phyloP scores from a whole-genome alignment of 23 tunicate species.

The Ascidia mentula region DNA sequence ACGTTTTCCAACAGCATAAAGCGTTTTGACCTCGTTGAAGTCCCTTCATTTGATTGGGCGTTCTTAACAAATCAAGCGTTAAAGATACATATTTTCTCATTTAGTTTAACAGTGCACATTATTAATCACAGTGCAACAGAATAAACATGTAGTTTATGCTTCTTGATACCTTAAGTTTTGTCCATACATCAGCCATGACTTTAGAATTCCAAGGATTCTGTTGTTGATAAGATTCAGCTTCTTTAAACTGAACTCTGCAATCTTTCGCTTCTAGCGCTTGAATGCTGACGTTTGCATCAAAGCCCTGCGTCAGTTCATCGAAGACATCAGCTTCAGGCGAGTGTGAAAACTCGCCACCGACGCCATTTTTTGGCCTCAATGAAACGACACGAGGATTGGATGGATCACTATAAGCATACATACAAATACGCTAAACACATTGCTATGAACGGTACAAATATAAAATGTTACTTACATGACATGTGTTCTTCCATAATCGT shows the following conservation, averaged over 20 bases:
- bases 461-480: constrained; percentile 57
- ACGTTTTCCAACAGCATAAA: constrained; percentile 80
- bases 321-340: constrained; percentile 14
- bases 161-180: constrained; percentile 50
- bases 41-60: not conserved
- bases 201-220: constrained; percentile 86
- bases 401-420: no score
- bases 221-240: constrained; percentile 13
- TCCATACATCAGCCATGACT: constrained; percentile 70
- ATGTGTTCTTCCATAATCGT: constrained; percentile 74
- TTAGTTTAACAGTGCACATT: no score
- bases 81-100: no score
- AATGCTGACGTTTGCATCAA: constrained; percentile 23
- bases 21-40: constrained; percentile 38
- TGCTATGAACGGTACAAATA: not conserved
- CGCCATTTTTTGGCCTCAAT: not conserved
- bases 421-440: no score
- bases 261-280: constrained; percentile 14
- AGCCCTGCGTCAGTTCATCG: constrained; percentile 23
- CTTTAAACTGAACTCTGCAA: not conserved
- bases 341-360: not conserved
- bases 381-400: constrained; percentile 11
- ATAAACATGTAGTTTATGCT: no score
- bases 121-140: no score
- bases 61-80: no score